Conservation (phyloP, 2,888 invertebrate genomes). For the Watsonalla binaria region DNA sequence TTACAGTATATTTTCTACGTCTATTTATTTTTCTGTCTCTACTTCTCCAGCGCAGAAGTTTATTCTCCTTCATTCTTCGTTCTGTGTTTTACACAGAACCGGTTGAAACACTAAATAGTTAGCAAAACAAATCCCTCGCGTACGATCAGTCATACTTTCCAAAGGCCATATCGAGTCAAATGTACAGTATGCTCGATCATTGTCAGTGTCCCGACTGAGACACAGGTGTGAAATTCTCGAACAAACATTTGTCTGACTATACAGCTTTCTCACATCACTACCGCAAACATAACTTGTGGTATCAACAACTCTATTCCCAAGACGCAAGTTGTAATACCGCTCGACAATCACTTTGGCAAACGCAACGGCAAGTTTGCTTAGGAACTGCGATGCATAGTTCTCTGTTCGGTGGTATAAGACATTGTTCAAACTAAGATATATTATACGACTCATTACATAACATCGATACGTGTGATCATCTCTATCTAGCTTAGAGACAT, state of each 20-base stretch:
- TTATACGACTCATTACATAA: constrained; percentile 25
- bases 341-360: constrained; percentile 1
- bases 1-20: too few species aligned
- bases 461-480: constrained; percentile 3
- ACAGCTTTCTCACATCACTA: constrained; percentile 16
- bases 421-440: constrained; percentile 21
- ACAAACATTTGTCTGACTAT: constrained; percentile 49
- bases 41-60: too few species aligned
- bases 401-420: constrained; percentile 24
- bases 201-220: constrained; percentile 42
- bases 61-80: too few species aligned
- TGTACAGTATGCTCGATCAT: constrained; percentile 41
- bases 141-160: background rate
- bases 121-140: background rate
- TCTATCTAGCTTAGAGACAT: background rate
- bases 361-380: constrained; percentile 12
- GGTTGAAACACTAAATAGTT: too few species aligned
- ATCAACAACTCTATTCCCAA: constrained; percentile 17
- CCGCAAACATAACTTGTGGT: constrained; percentile 12
- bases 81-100: too few species aligned
- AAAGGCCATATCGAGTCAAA: constrained; percentile 8
- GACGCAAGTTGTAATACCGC: constrained; percentile 14
- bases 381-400: constrained; percentile 25
- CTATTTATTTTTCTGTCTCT: too few species aligned
- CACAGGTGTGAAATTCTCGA: constrained; percentile 46